These are phyloP conservation scores for Ceriagrion tenellum DNA, from an alignment of 2,888 invertebrate species.

Conservation along the genomic window DNA sequence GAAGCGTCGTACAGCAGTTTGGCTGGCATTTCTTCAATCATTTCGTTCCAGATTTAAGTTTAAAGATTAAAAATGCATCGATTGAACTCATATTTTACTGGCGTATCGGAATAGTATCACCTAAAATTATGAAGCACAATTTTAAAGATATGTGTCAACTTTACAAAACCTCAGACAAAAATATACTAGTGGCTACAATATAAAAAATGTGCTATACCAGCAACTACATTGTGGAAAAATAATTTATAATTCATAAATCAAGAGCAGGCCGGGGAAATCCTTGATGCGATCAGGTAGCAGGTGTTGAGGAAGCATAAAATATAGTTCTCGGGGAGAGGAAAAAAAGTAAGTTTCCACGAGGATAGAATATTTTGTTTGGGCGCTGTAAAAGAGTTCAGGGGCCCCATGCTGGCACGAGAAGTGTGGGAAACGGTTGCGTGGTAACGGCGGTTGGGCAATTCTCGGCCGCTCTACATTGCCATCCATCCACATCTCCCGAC, in stretches of 20 bases:
- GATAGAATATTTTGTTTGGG: not conserved
- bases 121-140: too few species aligned
- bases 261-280: not conserved
- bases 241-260: not conserved
- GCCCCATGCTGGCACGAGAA: not conserved
- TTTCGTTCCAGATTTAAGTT: too few species aligned
- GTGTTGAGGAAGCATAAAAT: conserved; percentile 8
- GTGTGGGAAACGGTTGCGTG: not conserved
- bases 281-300: not conserved
- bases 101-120: too few species aligned
- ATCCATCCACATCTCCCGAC: not conserved
- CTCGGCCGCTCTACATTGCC: not conserved
- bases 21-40: too few species aligned
- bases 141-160: too few species aligned
- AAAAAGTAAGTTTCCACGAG: not conserved
- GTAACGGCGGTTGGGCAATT: not conserved
- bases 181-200: too few species aligned
- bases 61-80: too few species aligned
- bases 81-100: too few species aligned
- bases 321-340: not conserved
- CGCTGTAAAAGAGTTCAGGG: not conserved
- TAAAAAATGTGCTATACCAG: too few species aligned
- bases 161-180: too few species aligned
- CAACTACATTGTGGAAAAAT: too few species aligned
- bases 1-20: too few species aligned